A percentile compares a stretch with the other conserved stretches of the same genome.
phyloP scores from a whole-genome alignment of 2,888 invertebrate species.

The Orchestes rusci region DNA sequence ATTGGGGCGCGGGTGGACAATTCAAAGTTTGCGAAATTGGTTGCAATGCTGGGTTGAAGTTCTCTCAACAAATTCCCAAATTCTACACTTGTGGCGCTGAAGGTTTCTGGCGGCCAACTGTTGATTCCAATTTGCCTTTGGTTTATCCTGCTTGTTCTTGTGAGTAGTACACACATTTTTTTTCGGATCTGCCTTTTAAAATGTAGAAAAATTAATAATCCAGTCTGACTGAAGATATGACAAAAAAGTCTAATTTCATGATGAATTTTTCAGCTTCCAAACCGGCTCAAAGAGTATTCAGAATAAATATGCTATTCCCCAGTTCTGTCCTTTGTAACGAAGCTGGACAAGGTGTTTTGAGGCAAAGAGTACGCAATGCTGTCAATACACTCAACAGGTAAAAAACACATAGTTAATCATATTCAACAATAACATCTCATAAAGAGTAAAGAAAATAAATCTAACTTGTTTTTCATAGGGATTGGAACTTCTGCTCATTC shows the following conservation, averaged over 20 bases:
- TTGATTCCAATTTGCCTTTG: slow-evolving; percentile 67
- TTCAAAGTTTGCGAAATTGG: slow-evolving; percentile 92
- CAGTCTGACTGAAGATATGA: no score
- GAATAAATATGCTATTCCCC: slow-evolving; percentile 89
- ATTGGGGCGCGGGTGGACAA: slow-evolving; percentile 94
- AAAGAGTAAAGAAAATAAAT: no score
- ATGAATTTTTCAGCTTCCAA: slow-evolving; percentile 57
- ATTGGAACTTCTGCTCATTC: slow-evolving; percentile 96
- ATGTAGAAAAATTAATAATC: no score
- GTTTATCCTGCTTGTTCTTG: slow-evolving; percentile 90
- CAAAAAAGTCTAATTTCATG: no score
- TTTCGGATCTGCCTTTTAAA: slow-evolving; percentile 3
- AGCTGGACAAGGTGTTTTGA: slow-evolving; percentile 86
- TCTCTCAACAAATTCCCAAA: slow-evolving; percentile 89
- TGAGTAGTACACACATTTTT: slow-evolving; percentile 45
- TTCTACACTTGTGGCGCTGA: slow-evolving; percentile 98
- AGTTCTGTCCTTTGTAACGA: slow-evolving; percentile 94
- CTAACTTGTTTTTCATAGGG: slow-evolving; percentile 51
- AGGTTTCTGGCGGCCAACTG: slow-evolving; percentile 88
- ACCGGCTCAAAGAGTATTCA: slow-evolving; percentile 91
- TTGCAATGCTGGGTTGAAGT: slow-evolving; percentile 78
- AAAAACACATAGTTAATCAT: no score
- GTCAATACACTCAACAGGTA: slow-evolving; percentile 73
- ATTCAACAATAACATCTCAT: no score
- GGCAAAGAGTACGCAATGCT: slow-evolving; percentile 82